Base-by-base conservation (phyloP, 2,113 vertebrate species). In the Tapirus terrestris region DNA sequence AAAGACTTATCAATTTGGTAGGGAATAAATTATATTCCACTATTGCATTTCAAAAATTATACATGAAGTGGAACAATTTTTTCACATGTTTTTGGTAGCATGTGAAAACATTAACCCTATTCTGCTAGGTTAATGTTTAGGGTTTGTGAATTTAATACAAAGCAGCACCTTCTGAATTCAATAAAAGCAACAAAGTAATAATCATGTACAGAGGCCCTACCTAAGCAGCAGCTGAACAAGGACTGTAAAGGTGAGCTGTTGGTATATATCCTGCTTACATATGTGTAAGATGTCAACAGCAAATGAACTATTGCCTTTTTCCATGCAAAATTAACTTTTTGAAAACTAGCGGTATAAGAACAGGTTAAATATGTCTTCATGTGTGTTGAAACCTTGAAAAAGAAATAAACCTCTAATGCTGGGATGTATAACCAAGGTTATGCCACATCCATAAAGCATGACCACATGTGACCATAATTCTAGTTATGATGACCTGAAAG, bases 151-250 rank as follows among this genome's bases (percentile, higher is more conserved):
- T 95, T 93, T 65, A 76, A 60, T 76, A 51, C 23, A 53, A 88
- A 81, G 79, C 20, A 93, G 33, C 12, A 63, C 20, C 43, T 89
- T 82, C 6, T 70, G 77, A 95, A 86, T 91, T 93, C 43, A 93
- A 58, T 36, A 53, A 93, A 81, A 81, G 45, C 33, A 84, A 88
- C 25, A 72, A 31, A 58, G 14, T 33, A 68, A 16, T 21, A 33
- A 33, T 48, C 3, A 12, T 43, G 13, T 51, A 79, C 17, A 29
- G 51, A 58, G 21, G 43, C 8, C 53, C 56, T 61, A 58, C 16
- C 11, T 6, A 83, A n/a, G 33, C 1, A 25, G 70, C 39, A 65
- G 14, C 45, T 36, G 33, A 43, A 87, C 29, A 70, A 17, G 27
- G 56, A 16, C 18, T 31, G 3, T 2, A 14, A 23, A 29, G 31